Conservation (phyloP, 2,113 vertebrate genomes). For the Oryctolagus cuniculus region DNA sequence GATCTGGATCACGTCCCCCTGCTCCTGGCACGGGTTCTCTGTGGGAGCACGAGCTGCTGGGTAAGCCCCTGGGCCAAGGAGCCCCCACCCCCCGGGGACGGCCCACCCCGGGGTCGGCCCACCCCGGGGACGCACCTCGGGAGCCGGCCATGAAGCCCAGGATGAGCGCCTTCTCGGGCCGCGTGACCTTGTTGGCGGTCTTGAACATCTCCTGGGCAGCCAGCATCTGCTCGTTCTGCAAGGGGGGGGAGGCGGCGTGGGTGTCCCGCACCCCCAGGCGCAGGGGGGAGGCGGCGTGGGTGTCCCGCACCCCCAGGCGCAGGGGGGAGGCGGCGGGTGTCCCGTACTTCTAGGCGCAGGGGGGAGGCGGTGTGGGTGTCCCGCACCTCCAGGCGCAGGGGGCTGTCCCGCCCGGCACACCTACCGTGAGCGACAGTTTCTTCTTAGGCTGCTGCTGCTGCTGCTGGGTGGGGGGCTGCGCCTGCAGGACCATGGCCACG, state of each 20-base stretch:
- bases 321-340: rapidly evolving
- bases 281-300: background rate
- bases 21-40: conserved; percentile 99
- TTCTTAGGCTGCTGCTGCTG: conserved; percentile 93
- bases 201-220: conserved; percentile 99
- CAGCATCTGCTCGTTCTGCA: conserved; percentile 97
- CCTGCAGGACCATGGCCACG: conserved; percentile 90
- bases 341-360: rapidly evolving
- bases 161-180: conserved; percentile 98
- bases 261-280: rapidly evolving
- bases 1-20: conserved; percentile 99
- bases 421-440: conserved; percentile 96
- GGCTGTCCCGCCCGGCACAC: background rate
- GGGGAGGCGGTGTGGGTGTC: background rate
- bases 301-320: rapidly evolving
- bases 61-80: rapidly evolving
- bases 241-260: background rate
- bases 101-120: background rate
- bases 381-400: rapidly evolving
- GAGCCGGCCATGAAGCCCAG: conserved; percentile 99
- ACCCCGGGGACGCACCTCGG: conserved; percentile 88
- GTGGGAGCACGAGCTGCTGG: conserved; percentile 58
- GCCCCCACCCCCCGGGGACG: background rate
- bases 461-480: conserved; percentile 88
- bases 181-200: conserved; percentile 99